Evolutionary conservation across 2,797 vertebrate genomes (phyloP).

Genomic region (Anguilla megastoma): DNA sequence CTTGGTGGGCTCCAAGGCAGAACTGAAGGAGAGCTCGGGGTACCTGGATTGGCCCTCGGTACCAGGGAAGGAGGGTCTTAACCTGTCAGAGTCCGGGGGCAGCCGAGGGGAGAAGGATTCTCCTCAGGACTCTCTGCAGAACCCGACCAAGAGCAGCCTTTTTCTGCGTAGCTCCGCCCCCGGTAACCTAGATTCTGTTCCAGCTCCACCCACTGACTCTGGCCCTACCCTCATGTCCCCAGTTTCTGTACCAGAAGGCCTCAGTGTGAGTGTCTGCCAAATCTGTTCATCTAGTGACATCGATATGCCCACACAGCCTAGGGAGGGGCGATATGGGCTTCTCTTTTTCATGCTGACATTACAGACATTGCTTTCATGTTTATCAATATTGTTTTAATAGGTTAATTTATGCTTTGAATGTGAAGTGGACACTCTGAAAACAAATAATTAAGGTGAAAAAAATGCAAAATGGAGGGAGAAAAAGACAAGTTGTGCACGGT

Average conservation of each 20-base stretch:
- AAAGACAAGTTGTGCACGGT: not conserved
- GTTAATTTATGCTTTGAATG: not conserved
- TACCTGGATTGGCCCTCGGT: slow-evolving; percentile 62
- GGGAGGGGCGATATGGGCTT: not conserved
- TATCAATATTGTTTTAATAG: not conserved
- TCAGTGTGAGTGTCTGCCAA: slow-evolving; percentile 49
- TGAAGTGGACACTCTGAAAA: not conserved
- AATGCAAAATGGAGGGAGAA: not conserved
- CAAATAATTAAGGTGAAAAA: not conserved
- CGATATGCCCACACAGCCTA: not conserved
- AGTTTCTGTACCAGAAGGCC: slow-evolving; percentile 27
- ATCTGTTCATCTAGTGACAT: not conserved
- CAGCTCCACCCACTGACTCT: slow-evolving; percentile 24
- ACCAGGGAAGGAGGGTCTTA: slow-evolving; percentile 61
- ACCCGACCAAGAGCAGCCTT: slow-evolving; percentile 25
- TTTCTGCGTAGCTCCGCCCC: slow-evolving; percentile 38
- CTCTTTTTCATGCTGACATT: not conserved
- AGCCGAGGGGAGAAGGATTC: slow-evolving; percentile 38
- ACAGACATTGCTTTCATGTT: not conserved
- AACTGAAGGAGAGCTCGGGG: slow-evolving; percentile 54
- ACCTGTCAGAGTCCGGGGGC: slow-evolving; percentile 63
- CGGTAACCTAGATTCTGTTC: slow-evolving; percentile 24
- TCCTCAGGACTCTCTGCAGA: slow-evolving; percentile 21
- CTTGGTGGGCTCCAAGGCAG: slow-evolving; percentile 40
- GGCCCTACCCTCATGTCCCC: slow-evolving; percentile 28